Evolutionary conservation across 2,113 vertebrate species (phyloP).

Genomic region (Xiphophorus hellerii): DNA sequence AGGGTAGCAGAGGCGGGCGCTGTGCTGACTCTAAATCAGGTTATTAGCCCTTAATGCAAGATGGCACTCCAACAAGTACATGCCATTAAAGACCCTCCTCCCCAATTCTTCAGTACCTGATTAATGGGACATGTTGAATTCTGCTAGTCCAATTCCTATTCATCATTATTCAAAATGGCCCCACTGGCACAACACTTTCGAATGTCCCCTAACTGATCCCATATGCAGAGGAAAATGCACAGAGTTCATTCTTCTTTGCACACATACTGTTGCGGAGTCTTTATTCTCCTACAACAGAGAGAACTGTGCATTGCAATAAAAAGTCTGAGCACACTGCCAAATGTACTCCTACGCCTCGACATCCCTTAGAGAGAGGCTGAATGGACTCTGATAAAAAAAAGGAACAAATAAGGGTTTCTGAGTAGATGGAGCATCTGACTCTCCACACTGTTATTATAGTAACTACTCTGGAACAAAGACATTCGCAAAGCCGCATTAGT

Average conservation of each 20-base stretch:
- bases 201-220: constrained; percentile 12
- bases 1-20: constrained; percentile 31
- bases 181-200: constrained; percentile 10
- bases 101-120: constrained; percentile 53
- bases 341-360: constrained; percentile 58
- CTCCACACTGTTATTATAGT: constrained; percentile 60
- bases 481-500: constrained; percentile 64
- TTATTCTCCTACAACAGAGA: constrained; percentile 57
- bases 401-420: constrained; percentile 57
- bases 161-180: constrained; percentile 46
- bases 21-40: constrained; percentile 62
- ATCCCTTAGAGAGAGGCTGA: constrained; percentile 64
- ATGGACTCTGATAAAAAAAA: constrained; percentile 70
- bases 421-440: constrained; percentile 60
- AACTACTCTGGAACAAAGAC: constrained; percentile 60
- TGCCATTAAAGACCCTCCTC: constrained; percentile 59
- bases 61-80: constrained; percentile 59
- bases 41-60: constrained; percentile 69
- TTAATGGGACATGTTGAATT: constrained; percentile 61
- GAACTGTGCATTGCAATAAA: constrained; percentile 67
- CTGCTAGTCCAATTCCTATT: constrained; percentile 35
- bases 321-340: constrained; percentile 64
- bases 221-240: constrained; percentile 28
- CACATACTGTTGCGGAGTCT: constrained; percentile 49
- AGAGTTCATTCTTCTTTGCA: constrained; percentile 32